Evolutionary conservation across 2,113 vertebrate species (phyloP), one percentile per base, ranked within the genome.

Genomic region (Thryonomys swinderianus): DNA sequence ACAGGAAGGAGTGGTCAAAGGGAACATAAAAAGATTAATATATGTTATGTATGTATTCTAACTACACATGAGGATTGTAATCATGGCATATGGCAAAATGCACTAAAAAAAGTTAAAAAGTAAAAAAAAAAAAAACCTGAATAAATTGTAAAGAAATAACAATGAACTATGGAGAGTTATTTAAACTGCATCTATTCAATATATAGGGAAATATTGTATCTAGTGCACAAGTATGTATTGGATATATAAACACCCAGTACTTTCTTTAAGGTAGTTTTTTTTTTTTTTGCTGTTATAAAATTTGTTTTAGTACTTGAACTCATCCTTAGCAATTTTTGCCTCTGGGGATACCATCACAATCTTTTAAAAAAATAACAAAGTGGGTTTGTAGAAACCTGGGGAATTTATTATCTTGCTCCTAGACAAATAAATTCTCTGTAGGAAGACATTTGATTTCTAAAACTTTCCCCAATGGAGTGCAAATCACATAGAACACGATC

Each of bases 351-450:
- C 4, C 53, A 62, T 30, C 32, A 93, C 74, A 95, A 90, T 92
- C 20, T 59, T 73, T 42, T 71, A 2, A 18, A 48, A 25, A 85
- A 57, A 87, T 66, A 32, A 90, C 80, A 94, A 91, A 89, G 45
- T 9, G 18, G 85, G 10, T 93, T 91, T 93, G 27, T 78, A 92
- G 69, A 76, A 96, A 78, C 32, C 91, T 55, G 2, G 45, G 57
- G 14, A 71, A 95, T 94, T 92, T 90, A 94, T 94, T 95, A 88
- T 93, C n/a, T 59, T 92, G 25, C 27, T 57, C 4, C 69, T 73
- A 57, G 84, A 48, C 51, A 51, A 55, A 55, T n/a, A 93, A 86
- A 37, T 30, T 87, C 69, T 93, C 64, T 55, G 23, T 48, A 88
- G 87, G 93, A 25, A 87, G 8, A 40, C 67, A 40, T 85, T 88